A percentile compares a stretch with the other conserved stretches of the same genome.
Evolutionary conservation across 1,140 invertebrate genomes (phyloP).

Genomic region (Drosophila nannoptera): DNA sequence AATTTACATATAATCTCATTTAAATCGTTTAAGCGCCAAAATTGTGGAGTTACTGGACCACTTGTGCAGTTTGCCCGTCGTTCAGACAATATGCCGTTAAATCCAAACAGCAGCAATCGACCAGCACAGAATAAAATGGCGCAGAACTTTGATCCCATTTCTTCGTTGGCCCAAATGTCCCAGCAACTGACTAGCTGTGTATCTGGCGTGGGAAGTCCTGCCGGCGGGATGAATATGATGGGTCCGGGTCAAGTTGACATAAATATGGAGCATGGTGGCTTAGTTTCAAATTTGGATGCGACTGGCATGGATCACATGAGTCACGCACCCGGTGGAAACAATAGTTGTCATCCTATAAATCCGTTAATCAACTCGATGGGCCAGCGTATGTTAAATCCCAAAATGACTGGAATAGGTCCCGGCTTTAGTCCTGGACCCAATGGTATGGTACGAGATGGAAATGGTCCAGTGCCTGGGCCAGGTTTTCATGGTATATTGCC

Average conservation of each 20-base stretch:
- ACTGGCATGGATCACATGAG: constrained; percentile 62
- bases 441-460: constrained; percentile 77
- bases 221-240: constrained; percentile 78
- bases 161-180: constrained; percentile 95
- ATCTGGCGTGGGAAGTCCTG: constrained; percentile 80
- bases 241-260: constrained; percentile 74
- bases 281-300: constrained; percentile 72
- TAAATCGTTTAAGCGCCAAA: constrained; percentile 51
- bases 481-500: constrained; percentile 79
- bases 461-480: constrained; percentile 42
- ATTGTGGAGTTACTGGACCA: constrained; percentile 37
- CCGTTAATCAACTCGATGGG: constrained; percentile 61
- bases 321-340: constrained; percentile 13
- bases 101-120: constrained; percentile 85
- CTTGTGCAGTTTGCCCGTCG: constrained; percentile 80
- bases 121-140: constrained; percentile 81
- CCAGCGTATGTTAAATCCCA: constrained; percentile 71
- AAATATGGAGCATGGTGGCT: constrained; percentile 70
- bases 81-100: constrained; percentile 89
- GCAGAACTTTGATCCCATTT: constrained; percentile 93
- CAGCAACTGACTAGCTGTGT: constrained; percentile 91
- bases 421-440: constrained; percentile 61
- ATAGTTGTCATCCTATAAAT: constrained; percentile 59
- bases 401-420: constrained; percentile 79
- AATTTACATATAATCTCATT: not conserved